Base-by-base conservation (phyloP, 2,888 invertebrate genomes). In the Magallana nippona region DNA sequence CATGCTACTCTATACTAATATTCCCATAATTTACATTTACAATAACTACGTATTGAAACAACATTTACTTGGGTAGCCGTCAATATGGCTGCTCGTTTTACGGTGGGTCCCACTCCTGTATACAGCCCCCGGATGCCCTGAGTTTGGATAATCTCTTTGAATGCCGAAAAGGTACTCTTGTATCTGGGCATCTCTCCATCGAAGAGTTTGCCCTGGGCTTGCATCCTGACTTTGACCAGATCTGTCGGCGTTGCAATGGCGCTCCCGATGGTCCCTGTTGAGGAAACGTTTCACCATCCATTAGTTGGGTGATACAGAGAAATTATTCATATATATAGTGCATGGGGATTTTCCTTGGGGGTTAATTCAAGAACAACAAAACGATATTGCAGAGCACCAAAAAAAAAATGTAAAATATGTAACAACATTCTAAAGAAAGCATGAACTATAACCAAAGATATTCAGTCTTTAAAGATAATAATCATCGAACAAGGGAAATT, bases 201-300 rank as follows among this genome's bases (percentile, higher is more conserved):
- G 10, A 63, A 81, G 8, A 88, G 83, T 60, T 89, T 88, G 2
- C 90, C 87, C 79, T 90, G 85, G 15, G 91, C 92, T 84, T 93
- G 93, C 88, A 92, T 88, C 22, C 93, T 81, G 2, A 93, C 91
- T 83, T 92, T 92, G 1, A 93, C 90, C 19, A 93, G 87, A 85
- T 93, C 93, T 55, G 92, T 91, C 0, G 93, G 93, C 10, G 91
- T 92, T 71, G 92, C 92, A 22, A 92, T 89, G 11, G 90, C 89
- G 83, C 91, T 90, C 0, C 92, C 92, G 56, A 92, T 88, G n/a
- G 90, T 89, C 85, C 92, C 92, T 91, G 85, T 1, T 84, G 56
- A 44, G 32, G 57, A 32, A 0, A 56, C 27, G 2, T n/a, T 17
- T 17, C 17, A 78, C 0, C 17, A n/a, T n/a, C 19, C 27, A 22